Base-by-base conservation (phyloP, 2,888 invertebrate genomes). In the Diarsia rubi region DNA sequence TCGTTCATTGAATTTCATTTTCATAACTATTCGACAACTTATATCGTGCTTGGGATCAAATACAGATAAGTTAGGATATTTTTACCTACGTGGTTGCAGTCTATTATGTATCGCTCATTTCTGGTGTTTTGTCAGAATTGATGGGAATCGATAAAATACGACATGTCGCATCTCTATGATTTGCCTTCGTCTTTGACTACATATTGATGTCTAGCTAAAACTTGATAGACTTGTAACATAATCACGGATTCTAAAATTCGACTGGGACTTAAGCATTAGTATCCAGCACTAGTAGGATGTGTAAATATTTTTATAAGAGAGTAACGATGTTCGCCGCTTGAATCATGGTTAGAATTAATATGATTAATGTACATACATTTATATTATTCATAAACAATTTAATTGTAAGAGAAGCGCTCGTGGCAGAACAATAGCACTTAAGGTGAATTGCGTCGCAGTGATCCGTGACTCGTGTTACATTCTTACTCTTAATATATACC, bases 21-120 rank as follows among this genome's bases (percentile, higher is more conserved):
- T 88, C 87, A 87, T 90, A 88, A 78, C 70, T 62, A 86, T 83
- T 82, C 84, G 79, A 90, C 91, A 92, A 92, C 63, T 82, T 94
- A 95, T 95, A 96, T 95, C 94, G 94, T 93, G 95, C 95, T 95
- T 94, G 96, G 96, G 96, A 96, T 93, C 96, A 96, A 96, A 94
- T 95, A 94, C 87, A 90, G 89, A 92, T 95, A 95, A 95, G 94
- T 94, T 93, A 94, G 93, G 90, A 88, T 93, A 91, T 88, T 88
- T 87, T 90, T 85, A 85, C 84, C 77, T 73, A 66, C 70, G 75
- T 75, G 74, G 69, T 82, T 73, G 73, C 81, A 73, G 69, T 79
- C 71, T 70, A 64, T 63, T 59, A 27, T 24, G 70, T 73, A 52
- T 83, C 65, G 70, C 69, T 80, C 75, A 65, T 65, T 79, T 74